Evolutionary conservation across 2,113 vertebrate genomes (phyloP).

Genomic region (Propithecus coquereli): DNA sequence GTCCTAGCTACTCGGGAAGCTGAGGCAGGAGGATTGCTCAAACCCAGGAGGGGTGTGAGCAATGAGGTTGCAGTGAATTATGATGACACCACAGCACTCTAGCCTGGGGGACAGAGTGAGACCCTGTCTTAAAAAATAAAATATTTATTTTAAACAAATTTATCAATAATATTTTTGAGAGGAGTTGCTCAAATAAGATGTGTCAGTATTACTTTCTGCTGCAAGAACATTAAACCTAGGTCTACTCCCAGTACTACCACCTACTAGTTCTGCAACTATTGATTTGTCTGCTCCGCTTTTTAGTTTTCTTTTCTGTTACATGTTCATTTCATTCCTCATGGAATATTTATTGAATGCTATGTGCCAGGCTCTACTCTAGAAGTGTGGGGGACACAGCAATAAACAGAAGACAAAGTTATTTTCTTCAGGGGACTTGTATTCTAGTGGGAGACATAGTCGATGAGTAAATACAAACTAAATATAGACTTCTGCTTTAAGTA

Average conservation of each 20-base stretch:
- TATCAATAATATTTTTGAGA: neutral
- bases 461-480: neutral
- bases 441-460: neutral
- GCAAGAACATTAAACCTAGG: neutral
- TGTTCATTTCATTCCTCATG: neutral
- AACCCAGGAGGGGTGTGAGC: too few relatives aligned
- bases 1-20: too few relatives aligned
- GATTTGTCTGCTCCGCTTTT: neutral
- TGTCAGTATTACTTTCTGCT: neutral
- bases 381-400: neutral
- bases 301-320: neutral
- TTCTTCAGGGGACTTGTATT: neutral
- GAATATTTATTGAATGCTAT: neutral
- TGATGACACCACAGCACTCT: too few relatives aligned
- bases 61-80: too few relatives aligned
- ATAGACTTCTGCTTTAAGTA: neutral
- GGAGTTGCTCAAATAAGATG: neutral
- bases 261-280: neutral
- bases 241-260: neutral
- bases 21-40: too few relatives aligned
- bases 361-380: neutral
- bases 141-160: neutral
- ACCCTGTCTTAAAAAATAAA: neutral
- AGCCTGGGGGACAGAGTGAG: too few relatives aligned
- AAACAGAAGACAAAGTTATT: neutral